Evolutionary conservation across 2,888 invertebrate species (phyloP).

Genomic region (Acleris cristana): DNA sequence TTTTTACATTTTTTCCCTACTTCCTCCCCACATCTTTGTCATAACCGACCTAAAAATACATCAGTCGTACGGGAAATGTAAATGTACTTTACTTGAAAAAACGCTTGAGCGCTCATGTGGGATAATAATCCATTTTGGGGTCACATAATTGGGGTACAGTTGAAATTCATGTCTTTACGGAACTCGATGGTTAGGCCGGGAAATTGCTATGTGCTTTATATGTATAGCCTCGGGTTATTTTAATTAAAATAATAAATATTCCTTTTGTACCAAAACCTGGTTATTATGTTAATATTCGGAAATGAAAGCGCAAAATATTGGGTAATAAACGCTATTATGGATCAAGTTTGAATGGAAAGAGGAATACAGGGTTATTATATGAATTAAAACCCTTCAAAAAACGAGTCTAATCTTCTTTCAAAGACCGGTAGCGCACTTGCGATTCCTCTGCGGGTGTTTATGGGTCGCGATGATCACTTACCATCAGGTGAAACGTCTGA

Average conservation of each 20-base stretch:
- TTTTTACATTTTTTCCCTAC: background rate
- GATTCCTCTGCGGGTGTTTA: too few relatives aligned
- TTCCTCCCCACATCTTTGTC: conserved; percentile 2
- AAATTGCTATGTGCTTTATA: conserved; percentile 29
- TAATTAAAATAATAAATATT: conserved; percentile 27
- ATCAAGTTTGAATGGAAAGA: too few relatives aligned
- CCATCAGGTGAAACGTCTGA: too few relatives aligned
- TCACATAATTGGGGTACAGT: conserved; percentile 38
- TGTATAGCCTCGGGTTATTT: conserved; percentile 11
- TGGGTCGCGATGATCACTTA: too few relatives aligned
- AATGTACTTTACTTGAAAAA: conserved; percentile 33
- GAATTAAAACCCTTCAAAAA: too few relatives aligned
- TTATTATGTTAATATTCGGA: conserved; percentile 9
- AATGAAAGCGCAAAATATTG: too few relatives aligned
- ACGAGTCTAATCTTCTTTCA: too few relatives aligned
- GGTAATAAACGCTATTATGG: too few relatives aligned
- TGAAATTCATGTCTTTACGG: conserved; percentile 38
- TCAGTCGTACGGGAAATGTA: conserved; percentile 33
- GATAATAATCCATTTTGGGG: conserved; percentile 39
- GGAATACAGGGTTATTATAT: too few relatives aligned
- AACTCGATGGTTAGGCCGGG: conserved; percentile 27
- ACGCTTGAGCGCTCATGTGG: conserved; percentile 37
- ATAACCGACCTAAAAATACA: conserved; percentile 31
- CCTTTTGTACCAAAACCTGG: conserved; percentile 21
- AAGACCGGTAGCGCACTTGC: too few relatives aligned